Conservation (phyloP, 2,888 invertebrate genomes). For the Entomobrya proxima region DNA sequence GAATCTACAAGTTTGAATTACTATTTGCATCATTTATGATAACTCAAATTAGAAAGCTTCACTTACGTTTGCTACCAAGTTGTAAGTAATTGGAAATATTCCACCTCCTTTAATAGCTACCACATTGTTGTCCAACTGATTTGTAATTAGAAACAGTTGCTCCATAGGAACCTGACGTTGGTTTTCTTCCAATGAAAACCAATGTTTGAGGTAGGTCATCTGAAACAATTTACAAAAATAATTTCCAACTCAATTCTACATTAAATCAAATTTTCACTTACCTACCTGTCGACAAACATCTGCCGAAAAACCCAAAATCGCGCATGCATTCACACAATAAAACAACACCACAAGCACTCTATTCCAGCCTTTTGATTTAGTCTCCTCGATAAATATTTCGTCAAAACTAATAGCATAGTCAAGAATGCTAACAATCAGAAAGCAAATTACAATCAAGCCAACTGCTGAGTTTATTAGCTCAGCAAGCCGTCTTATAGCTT, state of each 20-base stretch:
- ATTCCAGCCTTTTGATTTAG: background rate
- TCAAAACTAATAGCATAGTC: slow-evolving; percentile 18
- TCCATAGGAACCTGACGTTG: background rate
- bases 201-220: background rate
- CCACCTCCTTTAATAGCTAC: slow-evolving; percentile 9
- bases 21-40: background rate
- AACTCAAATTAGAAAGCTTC: background rate
- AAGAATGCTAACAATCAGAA: background rate
- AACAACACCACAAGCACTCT: background rate
- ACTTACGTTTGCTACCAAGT: background rate
- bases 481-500: background rate
- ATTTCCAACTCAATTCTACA: too few species aligned
- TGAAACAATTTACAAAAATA: background rate
- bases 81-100: slow-evolving; percentile 26
- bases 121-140: slow-evolving; percentile 5
- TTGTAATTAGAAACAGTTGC: background rate
- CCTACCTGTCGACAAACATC: background rate
- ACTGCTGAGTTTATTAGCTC: background rate
- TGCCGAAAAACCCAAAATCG: background rate
- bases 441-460: background rate
- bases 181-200: background rate
- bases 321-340: background rate
- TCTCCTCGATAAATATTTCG: background rate
- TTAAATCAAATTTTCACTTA: background rate
- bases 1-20: background rate